Conservation (phyloP, 2,888 invertebrate genomes). For the Epistrophe eligans region DNA sequence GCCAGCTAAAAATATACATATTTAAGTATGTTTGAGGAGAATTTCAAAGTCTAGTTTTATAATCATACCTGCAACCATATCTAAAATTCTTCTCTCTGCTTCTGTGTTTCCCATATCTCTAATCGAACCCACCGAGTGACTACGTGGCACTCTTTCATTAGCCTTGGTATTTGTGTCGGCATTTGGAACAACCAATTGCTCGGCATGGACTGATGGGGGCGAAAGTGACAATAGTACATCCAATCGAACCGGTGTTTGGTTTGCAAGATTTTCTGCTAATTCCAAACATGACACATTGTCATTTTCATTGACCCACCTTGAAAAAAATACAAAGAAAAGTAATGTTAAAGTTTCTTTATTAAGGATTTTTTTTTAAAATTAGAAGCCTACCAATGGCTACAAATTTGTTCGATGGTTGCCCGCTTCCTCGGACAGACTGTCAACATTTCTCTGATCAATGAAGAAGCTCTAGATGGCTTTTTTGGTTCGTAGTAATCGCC, state of each 20-base stretch:
- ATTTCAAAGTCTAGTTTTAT: neutral
- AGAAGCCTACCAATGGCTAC: conserved; percentile 91
- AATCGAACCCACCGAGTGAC: conserved; percentile 89
- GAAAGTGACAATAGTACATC: conserved; percentile 94
- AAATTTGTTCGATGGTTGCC: conserved; percentile 96
- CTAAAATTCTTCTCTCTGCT: conserved; percentile 89
- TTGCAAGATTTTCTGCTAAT: conserved; percentile 94
- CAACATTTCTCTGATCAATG: conserved; percentile 96
- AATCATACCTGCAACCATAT: conserved; percentile 87
- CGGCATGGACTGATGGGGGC: conserved; percentile 91
- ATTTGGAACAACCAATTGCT: conserved; percentile 89
- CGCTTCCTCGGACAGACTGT: conserved; percentile 95
- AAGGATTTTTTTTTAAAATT: neutral
- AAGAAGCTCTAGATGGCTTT: conserved; percentile 96
- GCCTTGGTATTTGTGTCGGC: conserved; percentile 83
- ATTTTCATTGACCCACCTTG: conserved; percentile 95
- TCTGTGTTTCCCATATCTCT: conserved; percentile 90
- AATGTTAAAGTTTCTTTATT: neutral
- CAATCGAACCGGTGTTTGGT: conserved; percentile 94
- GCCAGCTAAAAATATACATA: conserved; percentile 81
- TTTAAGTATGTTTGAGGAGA: conserved; percentile 74
- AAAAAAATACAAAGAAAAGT: neutral
- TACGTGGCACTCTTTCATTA: conserved; percentile 86
- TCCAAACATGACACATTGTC: conserved; percentile 93
- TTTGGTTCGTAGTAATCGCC: conserved; percentile 99